Percentiles rank a stretch among this genome's conserved stretches.
Conservation (phyloP, 2,797 vertebrate genomes). For the Acanthiza pusilla region DNA sequence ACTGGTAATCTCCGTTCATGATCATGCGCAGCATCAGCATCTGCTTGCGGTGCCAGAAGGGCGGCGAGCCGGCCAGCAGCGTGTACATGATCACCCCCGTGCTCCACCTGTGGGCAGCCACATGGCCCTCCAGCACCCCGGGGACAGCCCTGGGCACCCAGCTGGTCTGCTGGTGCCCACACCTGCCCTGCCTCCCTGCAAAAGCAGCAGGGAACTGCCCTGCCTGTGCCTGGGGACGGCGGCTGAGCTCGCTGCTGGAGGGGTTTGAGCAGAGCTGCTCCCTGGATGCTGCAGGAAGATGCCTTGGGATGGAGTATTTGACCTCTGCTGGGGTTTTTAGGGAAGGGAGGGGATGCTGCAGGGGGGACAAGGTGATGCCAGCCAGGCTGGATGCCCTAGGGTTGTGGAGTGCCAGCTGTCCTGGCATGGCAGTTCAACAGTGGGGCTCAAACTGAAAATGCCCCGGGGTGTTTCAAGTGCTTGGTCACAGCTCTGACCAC, state of each 20-base stretch:
- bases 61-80: slow-evolving; percentile 91
- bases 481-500: background rate
- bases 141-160: accelerated
- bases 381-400: background rate
- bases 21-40: slow-evolving; percentile 98
- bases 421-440: background rate
- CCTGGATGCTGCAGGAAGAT: background rate
- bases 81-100: slow-evolving; percentile 98
- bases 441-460: background rate
- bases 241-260: background rate
- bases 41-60: slow-evolving; percentile 99
- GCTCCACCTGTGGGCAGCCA: slow-evolving; percentile 85
- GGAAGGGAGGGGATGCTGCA: background rate
- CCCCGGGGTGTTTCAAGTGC: background rate
- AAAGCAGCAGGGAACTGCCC: background rate
- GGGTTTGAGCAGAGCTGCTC: background rate
- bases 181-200: background rate
- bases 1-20: slow-evolving; percentile 86
- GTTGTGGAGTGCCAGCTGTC: background rate
- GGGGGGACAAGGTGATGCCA: background rate
- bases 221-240: accelerated
- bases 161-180: accelerated
- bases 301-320: background rate
- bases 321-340: background rate
- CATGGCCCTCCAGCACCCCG: background rate